phyloP scores from a whole-genome alignment of 64 coral and sea anemone species.

The Platygyra sinensis region DNA sequence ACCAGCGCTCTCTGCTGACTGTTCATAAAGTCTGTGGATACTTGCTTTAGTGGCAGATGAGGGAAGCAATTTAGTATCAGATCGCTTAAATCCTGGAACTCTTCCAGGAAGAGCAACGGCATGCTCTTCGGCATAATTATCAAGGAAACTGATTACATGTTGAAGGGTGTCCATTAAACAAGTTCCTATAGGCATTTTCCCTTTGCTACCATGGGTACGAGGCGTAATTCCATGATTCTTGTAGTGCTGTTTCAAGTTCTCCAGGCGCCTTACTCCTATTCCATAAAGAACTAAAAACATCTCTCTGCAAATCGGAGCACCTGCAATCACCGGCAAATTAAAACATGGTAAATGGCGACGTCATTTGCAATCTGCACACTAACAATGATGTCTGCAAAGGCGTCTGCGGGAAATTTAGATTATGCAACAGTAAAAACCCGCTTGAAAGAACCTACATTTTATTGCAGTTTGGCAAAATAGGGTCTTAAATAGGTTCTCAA shows the following conservation, averaged over 20 bases:
- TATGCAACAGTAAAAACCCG: too few species aligned
- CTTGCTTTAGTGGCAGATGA: not conserved
- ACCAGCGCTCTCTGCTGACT: not conserved
- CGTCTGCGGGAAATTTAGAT: too few species aligned
- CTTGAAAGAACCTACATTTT: too few species aligned
- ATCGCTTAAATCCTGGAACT: slow-evolving; percentile 11
- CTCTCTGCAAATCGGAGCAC: too few species aligned
- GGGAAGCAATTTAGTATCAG: not conserved
- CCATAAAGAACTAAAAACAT: slow-evolving; percentile 35
- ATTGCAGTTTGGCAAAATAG: too few species aligned
- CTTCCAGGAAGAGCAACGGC: slow-evolving; percentile 9
- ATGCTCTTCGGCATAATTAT: slow-evolving; percentile 13
- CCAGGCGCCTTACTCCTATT: slow-evolving; percentile 26
- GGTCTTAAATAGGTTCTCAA: too few species aligned
- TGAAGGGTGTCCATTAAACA: not conserved
- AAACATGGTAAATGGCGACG: too few species aligned
- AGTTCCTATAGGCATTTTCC: slow-evolving; percentile 12
- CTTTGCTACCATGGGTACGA: slow-evolving; percentile 31
- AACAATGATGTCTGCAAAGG: too few species aligned
- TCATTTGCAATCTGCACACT: too few species aligned
- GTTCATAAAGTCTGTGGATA: slow-evolving; percentile 8
- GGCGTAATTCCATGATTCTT: slow-evolving; percentile 16
- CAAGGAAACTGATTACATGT: not conserved
- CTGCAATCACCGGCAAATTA: too few species aligned
- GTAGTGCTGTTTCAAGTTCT: slow-evolving; percentile 11